These are phyloP conservation scores for Falco cherrug DNA, from an alignment of 2,797 vertebrate species.

Conservation along the genomic window DNA sequence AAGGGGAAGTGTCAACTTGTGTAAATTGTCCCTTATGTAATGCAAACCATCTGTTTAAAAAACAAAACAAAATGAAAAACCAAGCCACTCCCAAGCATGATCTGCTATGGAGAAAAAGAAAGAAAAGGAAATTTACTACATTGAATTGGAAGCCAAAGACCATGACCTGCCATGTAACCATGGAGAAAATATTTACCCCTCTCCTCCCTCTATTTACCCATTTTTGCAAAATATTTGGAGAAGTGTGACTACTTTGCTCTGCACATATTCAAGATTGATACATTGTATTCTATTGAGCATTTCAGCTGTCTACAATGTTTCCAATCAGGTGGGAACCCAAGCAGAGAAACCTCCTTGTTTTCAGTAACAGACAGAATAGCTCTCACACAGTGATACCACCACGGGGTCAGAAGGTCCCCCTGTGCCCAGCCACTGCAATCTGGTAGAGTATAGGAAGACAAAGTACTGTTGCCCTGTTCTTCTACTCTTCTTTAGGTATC, in stretches of 20 bases:
- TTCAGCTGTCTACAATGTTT: background rate
- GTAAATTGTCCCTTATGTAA: constrained; percentile 70
- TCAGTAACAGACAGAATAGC: background rate
- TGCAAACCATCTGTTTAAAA: constrained; percentile 68
- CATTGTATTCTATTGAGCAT: background rate
- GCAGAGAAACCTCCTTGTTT: background rate
- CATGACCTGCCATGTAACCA: constrained; percentile 16
- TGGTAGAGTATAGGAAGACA: background rate
- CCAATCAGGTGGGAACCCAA: background rate
- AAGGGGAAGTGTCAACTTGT: constrained; percentile 69
- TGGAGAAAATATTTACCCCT: constrained; percentile 25
- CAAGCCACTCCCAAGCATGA: constrained; percentile 49
- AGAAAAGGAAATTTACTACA: constrained; percentile 19
- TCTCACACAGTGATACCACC: background rate
- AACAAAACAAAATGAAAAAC: constrained; percentile 65
- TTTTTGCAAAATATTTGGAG: constrained; percentile 38
- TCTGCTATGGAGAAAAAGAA: constrained; percentile 29
- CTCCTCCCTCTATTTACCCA: background rate
- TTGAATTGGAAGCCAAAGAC: constrained; percentile 5
- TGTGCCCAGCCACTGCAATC: background rate
- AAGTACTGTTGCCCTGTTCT: background rate
- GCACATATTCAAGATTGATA: background rate
- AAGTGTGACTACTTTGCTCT: background rate
- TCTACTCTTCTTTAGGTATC: background rate
- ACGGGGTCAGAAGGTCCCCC: background rate